Evolutionary conservation across 1,140 invertebrate species (phyloP).

Genomic region (Portunus trituberculatus): DNA sequence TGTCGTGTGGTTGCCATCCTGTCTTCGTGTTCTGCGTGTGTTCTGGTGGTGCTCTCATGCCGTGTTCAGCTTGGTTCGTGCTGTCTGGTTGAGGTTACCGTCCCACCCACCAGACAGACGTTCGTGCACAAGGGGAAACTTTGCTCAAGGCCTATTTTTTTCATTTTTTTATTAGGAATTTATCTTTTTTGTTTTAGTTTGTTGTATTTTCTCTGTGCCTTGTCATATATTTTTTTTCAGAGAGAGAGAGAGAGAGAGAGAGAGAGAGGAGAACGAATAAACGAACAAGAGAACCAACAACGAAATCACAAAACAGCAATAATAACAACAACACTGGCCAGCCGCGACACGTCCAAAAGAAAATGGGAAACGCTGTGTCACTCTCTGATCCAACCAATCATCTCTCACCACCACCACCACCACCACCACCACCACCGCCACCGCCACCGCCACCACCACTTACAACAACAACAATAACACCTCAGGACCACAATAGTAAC

Average conservation of each 20-base stretch:
- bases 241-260: constrained; percentile 18
- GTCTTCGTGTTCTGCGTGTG: no score
- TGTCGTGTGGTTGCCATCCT: no score
- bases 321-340: not conserved
- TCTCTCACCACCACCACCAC: not conserved
- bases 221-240: not conserved
- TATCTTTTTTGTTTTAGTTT: no score
- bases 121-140: not conserved
- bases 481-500: not conserved
- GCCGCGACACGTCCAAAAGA: not conserved
- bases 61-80: not conserved
- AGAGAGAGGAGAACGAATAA: not conserved
- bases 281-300: not conserved
- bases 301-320: no score
- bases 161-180: no score
- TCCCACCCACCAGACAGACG: not conserved
- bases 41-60: no score
- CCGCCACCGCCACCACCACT: not conserved
- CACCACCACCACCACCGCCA: not conserved
- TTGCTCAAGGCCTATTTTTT: not conserved
- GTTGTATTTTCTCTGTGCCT: no score
- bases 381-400: not conserved
- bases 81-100: constrained; percentile 8
- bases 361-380: not conserved
- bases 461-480: not conserved